Conservation (phyloP, 1,140 invertebrate genomes). For the Drosophila tsacasi region DNA sequence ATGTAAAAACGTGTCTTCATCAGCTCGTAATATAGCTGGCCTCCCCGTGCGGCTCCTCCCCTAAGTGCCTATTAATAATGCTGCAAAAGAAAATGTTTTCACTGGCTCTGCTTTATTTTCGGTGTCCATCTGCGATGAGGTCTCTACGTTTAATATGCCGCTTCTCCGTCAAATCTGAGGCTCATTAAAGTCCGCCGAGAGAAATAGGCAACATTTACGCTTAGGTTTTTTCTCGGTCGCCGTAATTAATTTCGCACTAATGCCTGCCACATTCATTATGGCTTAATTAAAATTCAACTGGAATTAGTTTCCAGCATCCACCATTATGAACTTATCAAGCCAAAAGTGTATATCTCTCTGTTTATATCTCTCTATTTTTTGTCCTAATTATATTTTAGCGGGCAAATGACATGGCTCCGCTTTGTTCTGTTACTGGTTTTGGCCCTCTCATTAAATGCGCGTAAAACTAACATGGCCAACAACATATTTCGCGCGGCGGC, state of each 20-base stretch:
- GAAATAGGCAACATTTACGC: constrained; percentile 43
- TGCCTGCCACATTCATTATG: constrained; percentile 62
- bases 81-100: constrained; percentile 50
- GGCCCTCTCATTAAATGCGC: constrained; percentile 69
- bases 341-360: constrained; percentile 11
- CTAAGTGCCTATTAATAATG: constrained; percentile 83
- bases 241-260: constrained; percentile 74
- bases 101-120: constrained; percentile 73
- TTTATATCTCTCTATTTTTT: constrained; percentile 14
- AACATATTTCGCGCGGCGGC: constrained; percentile 58
- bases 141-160: constrained; percentile 78
- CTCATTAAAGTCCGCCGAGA: constrained; percentile 70
- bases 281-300: constrained; percentile 65
- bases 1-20: constrained; percentile 82
- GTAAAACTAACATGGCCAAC: constrained; percentile 56
- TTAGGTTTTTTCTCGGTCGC: constrained; percentile 4
- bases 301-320: constrained; percentile 32
- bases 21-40: constrained; percentile 68
- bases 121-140: constrained; percentile 55
- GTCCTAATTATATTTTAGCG: constrained; percentile 29
- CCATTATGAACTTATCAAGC: constrained; percentile 37
- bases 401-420: constrained; percentile 6
- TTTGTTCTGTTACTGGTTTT: constrained; percentile 14
- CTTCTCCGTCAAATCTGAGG: constrained; percentile 74
- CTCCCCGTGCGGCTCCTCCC: neutral